phyloP scores from a whole-genome alignment of 2,113 vertebrate genomes.

The Mormyrus lacerda region DNA sequence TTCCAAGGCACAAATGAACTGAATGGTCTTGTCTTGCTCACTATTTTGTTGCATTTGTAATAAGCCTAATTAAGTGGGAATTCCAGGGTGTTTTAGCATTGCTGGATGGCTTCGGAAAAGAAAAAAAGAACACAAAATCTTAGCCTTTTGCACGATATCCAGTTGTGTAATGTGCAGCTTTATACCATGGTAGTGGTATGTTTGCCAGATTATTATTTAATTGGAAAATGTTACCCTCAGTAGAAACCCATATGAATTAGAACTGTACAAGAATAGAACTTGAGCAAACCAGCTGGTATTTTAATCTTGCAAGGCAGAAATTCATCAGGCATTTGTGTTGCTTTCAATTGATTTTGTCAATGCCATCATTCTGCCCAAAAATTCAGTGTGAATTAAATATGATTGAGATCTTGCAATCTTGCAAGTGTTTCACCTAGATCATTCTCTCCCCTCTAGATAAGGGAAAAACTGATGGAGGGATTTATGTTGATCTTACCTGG shows the following conservation, averaged over 20 bases:
- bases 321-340: slow-evolving; percentile 38
- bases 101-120: neutral
- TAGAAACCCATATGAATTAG: neutral
- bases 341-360: slow-evolving; percentile 27
- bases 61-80: neutral
- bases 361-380: slow-evolving; percentile 10
- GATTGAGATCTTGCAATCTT: slow-evolving; percentile 34
- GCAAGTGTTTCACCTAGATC: slow-evolving; percentile 31
- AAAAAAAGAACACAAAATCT: neutral
- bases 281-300: neutral
- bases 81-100: neutral
- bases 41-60: neutral
- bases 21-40: neutral
- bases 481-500: slow-evolving; percentile 31
- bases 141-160: neutral
- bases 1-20: neutral
- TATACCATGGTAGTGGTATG: neutral
- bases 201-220: neutral
- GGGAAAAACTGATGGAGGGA: slow-evolving; percentile 23
- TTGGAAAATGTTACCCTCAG: neutral
- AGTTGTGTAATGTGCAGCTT: neutral
- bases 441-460: slow-evolving; percentile 24
- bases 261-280: neutral
- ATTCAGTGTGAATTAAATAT: slow-evolving; percentile 28
- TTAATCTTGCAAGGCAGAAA: slow-evolving; percentile 23